Percentiles rank a stretch among this genome's conserved stretches.
phyloP scores from a whole-genome alignment of 2,113 vertebrate genomes.

The Haemorhous mexicanus region DNA sequence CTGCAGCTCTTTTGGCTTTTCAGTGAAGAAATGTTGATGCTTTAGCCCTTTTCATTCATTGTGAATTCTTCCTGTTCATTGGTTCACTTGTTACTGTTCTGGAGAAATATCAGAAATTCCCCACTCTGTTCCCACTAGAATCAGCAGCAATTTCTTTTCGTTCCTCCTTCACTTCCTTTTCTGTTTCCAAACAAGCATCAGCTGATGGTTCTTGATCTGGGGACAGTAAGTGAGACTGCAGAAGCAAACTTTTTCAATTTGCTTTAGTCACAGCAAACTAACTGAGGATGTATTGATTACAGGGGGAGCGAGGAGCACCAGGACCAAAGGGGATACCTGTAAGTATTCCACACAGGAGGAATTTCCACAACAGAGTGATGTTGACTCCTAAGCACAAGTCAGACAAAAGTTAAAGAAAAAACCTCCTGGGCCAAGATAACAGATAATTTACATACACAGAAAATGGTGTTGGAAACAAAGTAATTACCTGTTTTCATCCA shows the following conservation, averaged over 20 bases:
- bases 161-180: not conserved
- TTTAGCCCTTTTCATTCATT: not conserved
- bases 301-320: slow-evolving; percentile 92
- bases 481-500: not conserved
- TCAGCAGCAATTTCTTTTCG: not conserved
- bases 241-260: not conserved
- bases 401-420: not conserved
- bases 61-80: not conserved
- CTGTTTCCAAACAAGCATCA: not conserved
- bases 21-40: not conserved
- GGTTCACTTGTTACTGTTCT: not conserved
- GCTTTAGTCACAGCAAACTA: slow-evolving; percentile 13
- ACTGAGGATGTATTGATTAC: slow-evolving; percentile 62
- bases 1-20: not conserved
- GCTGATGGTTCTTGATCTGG: not conserved
- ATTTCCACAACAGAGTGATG: not conserved
- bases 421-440: not conserved
- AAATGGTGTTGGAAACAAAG: not conserved
- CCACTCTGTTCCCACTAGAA: not conserved
- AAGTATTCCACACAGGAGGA: slow-evolving; percentile 68
- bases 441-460: not conserved
- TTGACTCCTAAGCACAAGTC: not conserved
- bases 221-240: not conserved
- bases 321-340: slow-evolving; percentile 91
- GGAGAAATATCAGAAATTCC: not conserved